Conservation (phyloP, 2,888 invertebrate species). For the Bruchidius siliquastri region DNA sequence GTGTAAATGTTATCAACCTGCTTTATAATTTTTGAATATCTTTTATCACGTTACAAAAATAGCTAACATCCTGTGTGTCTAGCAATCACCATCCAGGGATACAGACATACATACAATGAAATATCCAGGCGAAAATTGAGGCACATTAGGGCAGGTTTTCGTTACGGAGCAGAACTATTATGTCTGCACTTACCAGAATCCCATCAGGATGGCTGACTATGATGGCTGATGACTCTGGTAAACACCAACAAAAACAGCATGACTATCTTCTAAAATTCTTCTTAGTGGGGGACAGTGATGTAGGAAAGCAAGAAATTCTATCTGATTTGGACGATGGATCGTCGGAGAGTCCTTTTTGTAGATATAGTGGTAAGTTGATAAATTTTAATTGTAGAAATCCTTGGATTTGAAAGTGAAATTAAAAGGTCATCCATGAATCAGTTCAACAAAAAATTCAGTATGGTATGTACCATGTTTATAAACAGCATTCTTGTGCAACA, state of each 20-base stretch:
- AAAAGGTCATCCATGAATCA: neutral
- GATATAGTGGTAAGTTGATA: conserved; percentile 69
- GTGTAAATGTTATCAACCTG: neutral
- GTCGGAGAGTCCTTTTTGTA: conserved; percentile 86
- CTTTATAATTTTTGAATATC: neutral
- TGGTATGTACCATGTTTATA: neutral
- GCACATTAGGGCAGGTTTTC: neutral
- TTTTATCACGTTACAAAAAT: neutral
- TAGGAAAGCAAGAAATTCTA: conserved; percentile 95
- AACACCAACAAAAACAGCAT: conserved; percentile 72
- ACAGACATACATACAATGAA: neutral
- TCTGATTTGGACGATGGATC: conserved; percentile 91
- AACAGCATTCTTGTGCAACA: neutral
- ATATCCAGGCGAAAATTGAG: neutral
- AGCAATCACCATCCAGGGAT: neutral
- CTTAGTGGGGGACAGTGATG: conserved; percentile 95
- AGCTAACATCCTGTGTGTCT: neutral
- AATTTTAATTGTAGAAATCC: no score
- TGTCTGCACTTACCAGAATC: neutral
- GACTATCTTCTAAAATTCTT: conserved; percentile 94
- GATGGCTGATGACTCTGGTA: conserved; percentile 54
- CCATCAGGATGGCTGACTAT: conserved; percentile 32
- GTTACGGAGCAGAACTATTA: neutral
- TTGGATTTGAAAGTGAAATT: neutral
- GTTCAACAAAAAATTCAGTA: neutral